Conservation (phyloP, 1,140 invertebrate species). For the Ceratosolen fusciceps region DNA sequence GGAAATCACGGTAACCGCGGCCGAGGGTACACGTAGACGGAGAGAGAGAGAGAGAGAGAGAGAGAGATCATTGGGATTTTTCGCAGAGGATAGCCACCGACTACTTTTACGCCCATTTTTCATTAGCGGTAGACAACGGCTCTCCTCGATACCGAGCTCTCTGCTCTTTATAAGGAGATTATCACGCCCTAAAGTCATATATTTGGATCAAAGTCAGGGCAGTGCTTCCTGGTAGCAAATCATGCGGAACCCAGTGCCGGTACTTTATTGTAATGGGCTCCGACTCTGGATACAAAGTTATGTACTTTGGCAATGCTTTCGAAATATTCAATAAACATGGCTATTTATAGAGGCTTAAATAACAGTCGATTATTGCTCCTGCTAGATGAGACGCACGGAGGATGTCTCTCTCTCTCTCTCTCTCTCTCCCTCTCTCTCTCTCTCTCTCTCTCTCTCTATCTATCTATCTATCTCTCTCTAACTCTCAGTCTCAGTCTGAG, state of each 20-base stretch:
- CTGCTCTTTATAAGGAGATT: slow-evolving; percentile 24
- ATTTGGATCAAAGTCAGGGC: slow-evolving; percentile 25
- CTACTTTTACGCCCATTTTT: slow-evolving; percentile 2
- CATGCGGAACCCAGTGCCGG: not conserved
- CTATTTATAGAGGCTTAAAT: slow-evolving; percentile 24
- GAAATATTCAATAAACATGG: slow-evolving; percentile 19
- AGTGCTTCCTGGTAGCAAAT: slow-evolving; percentile 28
- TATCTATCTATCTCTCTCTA: too few species aligned
- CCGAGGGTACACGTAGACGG: not conserved
- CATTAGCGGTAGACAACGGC: not conserved
- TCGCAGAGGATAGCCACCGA: not conserved
- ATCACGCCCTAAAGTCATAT: not conserved
- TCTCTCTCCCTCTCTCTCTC: too few species aligned
- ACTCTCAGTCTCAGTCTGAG: too few species aligned
- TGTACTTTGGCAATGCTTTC: slow-evolving; percentile 12
- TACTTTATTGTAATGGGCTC: not conserved
- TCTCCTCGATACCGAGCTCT: not conserved
- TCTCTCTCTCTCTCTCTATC: too few species aligned
- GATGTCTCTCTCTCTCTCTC: too few species aligned
- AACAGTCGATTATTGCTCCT: not conserved
- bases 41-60: slow-evolving; percentile 17
- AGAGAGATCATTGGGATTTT: not conserved
- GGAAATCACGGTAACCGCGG: not conserved
- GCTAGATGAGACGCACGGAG: not conserved
- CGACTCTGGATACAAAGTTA: slow-evolving; percentile 6